These are phyloP conservation scores for Kryptolebias marmoratus DNA, from an alignment of 2,113 vertebrate genomes.

Conservation along the genomic window DNA sequence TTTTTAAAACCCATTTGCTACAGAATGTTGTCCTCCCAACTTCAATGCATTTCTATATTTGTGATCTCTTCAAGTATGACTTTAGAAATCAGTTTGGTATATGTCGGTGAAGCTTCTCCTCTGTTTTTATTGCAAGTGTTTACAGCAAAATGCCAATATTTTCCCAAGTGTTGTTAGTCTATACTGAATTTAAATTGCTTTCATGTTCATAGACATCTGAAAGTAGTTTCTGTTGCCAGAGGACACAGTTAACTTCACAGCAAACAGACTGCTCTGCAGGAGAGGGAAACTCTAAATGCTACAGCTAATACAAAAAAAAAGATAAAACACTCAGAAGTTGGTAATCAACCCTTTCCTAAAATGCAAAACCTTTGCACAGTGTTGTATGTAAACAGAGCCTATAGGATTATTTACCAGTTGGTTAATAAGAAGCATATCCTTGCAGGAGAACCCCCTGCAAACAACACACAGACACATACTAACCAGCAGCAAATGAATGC, in stretches of 20 bases:
- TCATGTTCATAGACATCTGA: constrained; percentile 21
- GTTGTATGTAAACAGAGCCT: constrained; percentile 11
- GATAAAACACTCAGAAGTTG: constrained; percentile 13
- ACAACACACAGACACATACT: constrained; percentile 18
- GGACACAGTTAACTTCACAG: constrained; percentile 15
- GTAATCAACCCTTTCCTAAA: constrained; percentile 1
- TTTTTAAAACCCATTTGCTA: too few species aligned
- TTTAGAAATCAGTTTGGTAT: background rate
- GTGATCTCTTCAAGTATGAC: background rate
- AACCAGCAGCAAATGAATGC: constrained; percentile 53
- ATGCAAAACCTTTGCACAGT: constrained; percentile 7
- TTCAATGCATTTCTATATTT: too few species aligned
- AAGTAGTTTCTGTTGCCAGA: constrained; percentile 24
- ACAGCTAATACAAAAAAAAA: constrained; percentile 11
- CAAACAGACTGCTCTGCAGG: constrained; percentile 13
- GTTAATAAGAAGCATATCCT: constrained; percentile 19
- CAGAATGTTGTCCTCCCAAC: too few species aligned
- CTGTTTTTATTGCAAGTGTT: background rate
- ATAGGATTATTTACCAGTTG: constrained; percentile 17
- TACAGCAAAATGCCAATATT: background rate
- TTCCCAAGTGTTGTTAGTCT: background rate
- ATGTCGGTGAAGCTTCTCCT: background rate
- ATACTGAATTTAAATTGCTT: constrained; percentile 27
- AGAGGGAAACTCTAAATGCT: constrained; percentile 7
- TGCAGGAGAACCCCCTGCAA: constrained; percentile 9